Base-by-base conservation (phyloP, 2,888 invertebrate genomes). In the Caenorhabditis wallacei region DNA sequence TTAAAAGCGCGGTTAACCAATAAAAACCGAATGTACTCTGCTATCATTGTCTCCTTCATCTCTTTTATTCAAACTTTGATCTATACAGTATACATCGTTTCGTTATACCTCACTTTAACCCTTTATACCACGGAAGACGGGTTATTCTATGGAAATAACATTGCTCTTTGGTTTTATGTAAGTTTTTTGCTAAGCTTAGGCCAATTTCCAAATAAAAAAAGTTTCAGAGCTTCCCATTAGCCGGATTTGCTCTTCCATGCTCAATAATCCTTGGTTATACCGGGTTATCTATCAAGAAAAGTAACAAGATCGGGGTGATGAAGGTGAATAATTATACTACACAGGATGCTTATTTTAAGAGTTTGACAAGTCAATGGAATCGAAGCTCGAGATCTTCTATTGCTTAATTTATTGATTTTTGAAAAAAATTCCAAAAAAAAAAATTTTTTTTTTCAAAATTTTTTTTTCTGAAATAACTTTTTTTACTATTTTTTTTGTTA, bases 11-110 rank as follows among this genome's bases (percentile, higher is more conserved):
- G 80, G 10, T 74, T 59, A 24, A 10, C 22, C 7, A 43, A 63
- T 46, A 80, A 80, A 40, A 68, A 59, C 13, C 68, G 68, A 30
- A 72, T 74, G 72, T 53, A 68, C 30, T 56, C 80, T 3, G n/a
- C 71, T 2, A 74, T 69, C 11, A 68, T 59, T 10, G 72, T 80
- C 13, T 72, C 80, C 2, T 61, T 80, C n/a, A 66, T 80, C 4
- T 72, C 71, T 5, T 51, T 80, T 8, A 53, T 80, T 4, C 80
- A 80, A 46, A 72, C 68, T 11, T 40, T 69, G 7, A 13, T 80
- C 46, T 74, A 74, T 54, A 59, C 80, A 2, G 11, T 74, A 30
- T 69, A 80, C 26, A 66, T 66, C 26, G 16, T 40, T 20, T 46
- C 66, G 0, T 16, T 53, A 1, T 26, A 10, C 11, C 0, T 59